Evolutionary conservation across 2,113 vertebrate genomes (phyloP), one percentile per base, ranked within the genome.

Genomic region (Sterna hirundo): DNA sequence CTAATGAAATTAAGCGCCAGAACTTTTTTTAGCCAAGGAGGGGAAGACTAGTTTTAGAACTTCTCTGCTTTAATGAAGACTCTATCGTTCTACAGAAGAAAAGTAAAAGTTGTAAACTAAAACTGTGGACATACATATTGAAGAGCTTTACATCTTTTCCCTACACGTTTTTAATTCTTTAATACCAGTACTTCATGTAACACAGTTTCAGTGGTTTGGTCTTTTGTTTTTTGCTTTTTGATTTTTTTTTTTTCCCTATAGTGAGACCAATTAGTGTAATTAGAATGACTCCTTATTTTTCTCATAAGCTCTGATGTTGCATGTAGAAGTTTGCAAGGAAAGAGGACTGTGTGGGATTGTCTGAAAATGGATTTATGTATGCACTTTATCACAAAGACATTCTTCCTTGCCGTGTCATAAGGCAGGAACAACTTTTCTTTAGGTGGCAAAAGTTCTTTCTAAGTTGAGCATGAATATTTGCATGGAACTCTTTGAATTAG

Each of bases 301-400:
- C 44, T 38, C 4, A 0, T 36, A 55, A 81, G 19, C 30, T 13
- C 6, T 83, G 17, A 22, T 81, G 11, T 57, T 88, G 71, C 11
- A 4, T 46, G 27, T 72, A 26, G 44, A 79, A 38, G 15, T 83
- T 83, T 65, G 13, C 0, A 5, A 64, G 54, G 49, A 72, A 61
- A 38, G 90, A 88, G 49, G 21, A 61, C 15, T 66, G 0, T 58
- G 23, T 49, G 11, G 27, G 11, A 65, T 27, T 44, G 29, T 86
- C 55, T 69, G 36, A 61, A 68, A 89, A 61, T 15, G 40, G 11
- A 51, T 81, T 76, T 69, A 49, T 19, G 10, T 10, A 29, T 76
- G 20, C 34, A 2, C 7, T 71, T 44, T 21, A 47, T 61, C 1
- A 1, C 80, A 19, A 47, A 86, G 72, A 34, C 0, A 0, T 81